Base-by-base conservation (phyloP, 2,113 vertebrate species). In the Oenanthe oenanthe region DNA sequence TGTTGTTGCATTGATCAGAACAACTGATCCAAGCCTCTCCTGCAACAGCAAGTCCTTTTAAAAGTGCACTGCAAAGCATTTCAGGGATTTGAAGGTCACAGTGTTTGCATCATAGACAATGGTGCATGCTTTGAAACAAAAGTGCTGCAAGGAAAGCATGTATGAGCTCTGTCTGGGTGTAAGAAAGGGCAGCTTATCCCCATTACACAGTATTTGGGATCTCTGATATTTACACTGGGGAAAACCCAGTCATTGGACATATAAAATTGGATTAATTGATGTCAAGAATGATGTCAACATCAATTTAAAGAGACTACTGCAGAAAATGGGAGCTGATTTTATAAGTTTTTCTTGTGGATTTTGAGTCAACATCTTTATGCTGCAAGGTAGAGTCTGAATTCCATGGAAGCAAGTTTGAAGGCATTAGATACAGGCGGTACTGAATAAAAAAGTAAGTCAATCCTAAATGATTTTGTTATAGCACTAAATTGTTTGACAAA, bases 361-460 rank as follows among this genome's bases (percentile, higher is more conserved):
- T 68, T 66, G 63, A 84, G 26, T 45, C 28, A 67, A 60, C 47
- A 22, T 72, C 63, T 95, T 53, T 87, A 21, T 60, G 32, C 63
- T 82, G 73, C 51, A 66, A 72, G 9, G 13, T 32, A n/a, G 54
- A 71, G 47, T 79, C 48, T 89, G 48, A 60, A 63, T 89, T 92
- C 57, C 31, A 58, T 75, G 24, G 63, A 95, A 80, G 24, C 22
- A 56, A 73, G 17, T 61, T 29, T 36, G 66, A 93, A 86, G 62
- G 22, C 32, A 60, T 73, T 85, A 90, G 54, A 82, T 40, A 60
- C 47, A 80, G 60, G 40, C 73, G 90, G 43, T 42, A 34, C 38
- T 80, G 54, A 92, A 45, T 88, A 67, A 61, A 86, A 97, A 95
- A 97, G 93, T 94, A 93, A 96, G 85, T 94, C 48, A 63, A 34